Evolutionary conservation across 2,888 invertebrate species (phyloP).

Genomic region (Rambutsinella grinnellia): DNA sequence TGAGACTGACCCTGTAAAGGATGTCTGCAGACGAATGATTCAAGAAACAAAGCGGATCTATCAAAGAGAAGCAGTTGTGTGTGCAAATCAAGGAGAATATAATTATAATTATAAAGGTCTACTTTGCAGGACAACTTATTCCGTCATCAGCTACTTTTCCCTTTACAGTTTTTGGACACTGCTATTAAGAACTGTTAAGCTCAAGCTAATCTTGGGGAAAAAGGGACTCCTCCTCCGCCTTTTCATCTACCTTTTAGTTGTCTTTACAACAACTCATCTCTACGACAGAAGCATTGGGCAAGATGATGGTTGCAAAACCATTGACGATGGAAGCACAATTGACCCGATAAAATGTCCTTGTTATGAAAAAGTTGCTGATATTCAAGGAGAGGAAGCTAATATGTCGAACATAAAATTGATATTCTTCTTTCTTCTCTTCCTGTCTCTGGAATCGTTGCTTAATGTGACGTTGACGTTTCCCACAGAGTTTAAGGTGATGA

Average conservation of each 20-base stretch:
- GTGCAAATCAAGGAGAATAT: too few species aligned
- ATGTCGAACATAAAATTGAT: conserved; percentile 33
- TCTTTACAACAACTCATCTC: too few species aligned
- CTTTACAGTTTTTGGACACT: conserved; percentile 24
- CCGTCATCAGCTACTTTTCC: conserved; percentile 13
- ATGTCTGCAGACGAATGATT: too few species aligned
- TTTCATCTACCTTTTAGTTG: too few species aligned
- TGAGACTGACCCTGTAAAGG: too few species aligned
- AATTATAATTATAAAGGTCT: too few species aligned
- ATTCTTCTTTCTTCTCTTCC: conserved; percentile 48
- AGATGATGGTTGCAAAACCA: conserved; percentile 28
- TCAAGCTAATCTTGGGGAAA: conserved; percentile 27
- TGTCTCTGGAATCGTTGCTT: conserved; percentile 50
- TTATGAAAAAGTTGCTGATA: conserved; percentile 1
- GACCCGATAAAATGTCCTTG: conserved; percentile 31
- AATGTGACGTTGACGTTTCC: conserved; percentile 48
- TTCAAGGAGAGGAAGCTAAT: neutral
- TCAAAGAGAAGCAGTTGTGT: too few species aligned
- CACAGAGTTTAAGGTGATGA: conserved; percentile 53
- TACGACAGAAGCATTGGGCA: conserved; percentile 39
- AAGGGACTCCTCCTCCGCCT: too few species aligned
- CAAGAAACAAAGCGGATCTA: too few species aligned
- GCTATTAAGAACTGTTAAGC: conserved; percentile 5
- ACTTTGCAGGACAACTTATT: too few species aligned
- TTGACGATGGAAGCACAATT: neutral